A percentile compares a stretch with the other conserved stretches of the same genome.
phyloP scores from a whole-genome alignment of 2,797 vertebrate genomes.

The Cyprinella venusta region DNA sequence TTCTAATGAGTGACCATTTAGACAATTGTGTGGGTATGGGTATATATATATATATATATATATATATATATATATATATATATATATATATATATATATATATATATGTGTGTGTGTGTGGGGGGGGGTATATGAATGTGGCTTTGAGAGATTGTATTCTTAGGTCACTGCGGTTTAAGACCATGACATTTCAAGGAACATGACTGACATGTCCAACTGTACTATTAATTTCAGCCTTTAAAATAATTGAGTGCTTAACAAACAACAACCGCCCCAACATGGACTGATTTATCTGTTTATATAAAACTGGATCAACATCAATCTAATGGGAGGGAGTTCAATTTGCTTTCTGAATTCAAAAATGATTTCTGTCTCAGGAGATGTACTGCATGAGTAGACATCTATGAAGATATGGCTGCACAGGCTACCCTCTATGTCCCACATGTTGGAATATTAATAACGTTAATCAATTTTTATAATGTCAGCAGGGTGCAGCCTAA shows the following conservation, averaged over 20 bases:
- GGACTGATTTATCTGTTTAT: constrained; percentile 34
- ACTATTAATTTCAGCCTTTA: neutral
- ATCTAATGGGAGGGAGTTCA: constrained; percentile 31
- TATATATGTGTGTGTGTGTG: no score
- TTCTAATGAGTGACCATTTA: constrained; percentile 33
- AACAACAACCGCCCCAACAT: neutral
- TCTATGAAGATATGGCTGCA: constrained; percentile 27
- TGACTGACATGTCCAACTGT: neutral
- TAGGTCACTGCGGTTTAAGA: neutral
- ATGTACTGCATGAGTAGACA: neutral
- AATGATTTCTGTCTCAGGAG: constrained; percentile 24
- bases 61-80: no score
- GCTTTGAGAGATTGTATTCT: neutral
- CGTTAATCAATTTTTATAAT: constrained; percentile 81
- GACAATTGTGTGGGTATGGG: constrained; percentile 3
- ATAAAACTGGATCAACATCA: constrained; percentile 28
- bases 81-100: no score
- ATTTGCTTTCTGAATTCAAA: constrained; percentile 31
- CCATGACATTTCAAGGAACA: neutral
- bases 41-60: no score
- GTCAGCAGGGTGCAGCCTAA: constrained; percentile 72
- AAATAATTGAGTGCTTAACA: neutral
- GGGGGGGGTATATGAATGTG: neutral
- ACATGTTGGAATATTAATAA: constrained; percentile 74
- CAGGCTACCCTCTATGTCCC: constrained; percentile 18